Conservation (phyloP, 2,888 invertebrate genomes). For the Incurvaria masculella region DNA sequence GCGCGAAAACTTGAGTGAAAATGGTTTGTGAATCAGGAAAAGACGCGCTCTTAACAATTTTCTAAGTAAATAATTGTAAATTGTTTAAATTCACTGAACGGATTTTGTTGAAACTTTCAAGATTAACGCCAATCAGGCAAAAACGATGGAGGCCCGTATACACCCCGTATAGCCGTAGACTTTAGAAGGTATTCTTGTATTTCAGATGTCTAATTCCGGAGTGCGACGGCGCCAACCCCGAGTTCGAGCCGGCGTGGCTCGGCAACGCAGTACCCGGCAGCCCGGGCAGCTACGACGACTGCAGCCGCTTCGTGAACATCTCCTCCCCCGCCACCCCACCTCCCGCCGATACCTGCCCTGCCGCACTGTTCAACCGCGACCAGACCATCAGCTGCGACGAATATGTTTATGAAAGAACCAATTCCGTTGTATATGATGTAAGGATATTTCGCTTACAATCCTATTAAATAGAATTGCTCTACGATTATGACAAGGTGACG, state of each 20-base stretch:
- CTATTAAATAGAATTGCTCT: too few species aligned
- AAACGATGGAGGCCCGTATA: too few species aligned
- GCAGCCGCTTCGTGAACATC: conserved; percentile 32
- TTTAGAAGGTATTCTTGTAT: too few species aligned
- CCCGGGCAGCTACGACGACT: conserved; percentile 32
- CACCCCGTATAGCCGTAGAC: too few species aligned
- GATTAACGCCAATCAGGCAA: too few species aligned
- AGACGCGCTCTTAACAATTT: too few species aligned
- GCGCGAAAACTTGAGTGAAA: too few species aligned
- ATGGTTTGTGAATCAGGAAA: too few species aligned
- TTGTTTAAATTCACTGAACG: too few species aligned
- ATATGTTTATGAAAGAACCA: conserved; percentile 26
- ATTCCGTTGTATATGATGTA: background rate
- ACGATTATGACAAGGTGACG: too few species aligned
- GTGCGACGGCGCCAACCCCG: conserved; percentile 37
- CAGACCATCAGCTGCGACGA: conserved; percentile 24
- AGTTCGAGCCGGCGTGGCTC: conserved; percentile 41
- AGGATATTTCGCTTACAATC: background rate
- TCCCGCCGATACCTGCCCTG: conserved; percentile 26
- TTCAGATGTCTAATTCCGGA: conserved; percentile 50
- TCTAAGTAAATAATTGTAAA: too few species aligned
- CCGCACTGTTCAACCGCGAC: conserved; percentile 26
- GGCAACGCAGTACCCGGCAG: conserved; percentile 35
- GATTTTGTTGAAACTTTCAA: too few species aligned
- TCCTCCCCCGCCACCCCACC: background rate